Conservation (phyloP, 2,797 vertebrate genomes). For the Carduelis carduelis region DNA sequence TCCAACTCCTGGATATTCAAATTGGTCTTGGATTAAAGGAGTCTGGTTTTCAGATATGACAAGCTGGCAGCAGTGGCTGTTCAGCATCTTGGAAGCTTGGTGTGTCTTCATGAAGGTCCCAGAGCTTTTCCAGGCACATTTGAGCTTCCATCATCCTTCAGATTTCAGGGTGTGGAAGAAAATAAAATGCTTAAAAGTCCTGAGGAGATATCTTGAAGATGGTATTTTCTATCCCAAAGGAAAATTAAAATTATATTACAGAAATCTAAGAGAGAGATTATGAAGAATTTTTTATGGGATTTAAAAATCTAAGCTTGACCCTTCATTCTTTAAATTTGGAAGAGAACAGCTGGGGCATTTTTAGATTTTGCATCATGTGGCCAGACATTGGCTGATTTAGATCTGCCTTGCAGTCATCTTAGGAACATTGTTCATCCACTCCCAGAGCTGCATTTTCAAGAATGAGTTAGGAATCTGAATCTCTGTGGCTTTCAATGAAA, state of each 20-base stretch:
- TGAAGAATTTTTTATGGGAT: background rate
- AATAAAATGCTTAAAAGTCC: background rate
- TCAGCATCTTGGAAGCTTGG: background rate
- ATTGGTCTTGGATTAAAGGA: background rate
- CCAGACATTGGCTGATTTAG: background rate
- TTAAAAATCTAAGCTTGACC: constrained; percentile 29
- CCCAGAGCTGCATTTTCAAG: constrained; percentile 23
- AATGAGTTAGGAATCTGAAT: constrained; percentile 32
- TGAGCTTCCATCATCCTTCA: background rate
- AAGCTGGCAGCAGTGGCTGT: background rate
- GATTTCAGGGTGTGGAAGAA: background rate
- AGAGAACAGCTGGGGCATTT: constrained; percentile 57
- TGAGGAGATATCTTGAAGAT: background rate
- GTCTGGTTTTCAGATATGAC: background rate
- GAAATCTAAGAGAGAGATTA: background rate
- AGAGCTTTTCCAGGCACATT: background rate
- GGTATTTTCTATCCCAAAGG: background rate
- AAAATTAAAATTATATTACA: background rate
- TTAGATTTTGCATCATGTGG: constrained; percentile 25
- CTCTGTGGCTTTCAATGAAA: background rate
- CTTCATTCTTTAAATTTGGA: constrained; percentile 57
- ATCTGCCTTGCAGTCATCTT: constrained; percentile 20
- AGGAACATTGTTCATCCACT: constrained; percentile 29
- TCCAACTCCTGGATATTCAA: background rate
- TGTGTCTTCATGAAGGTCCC: background rate